A percentile compares a stretch with the other conserved stretches of the same genome.
These are phyloP conservation scores for Sebastes elongatus DNA, from an alignment of 2,797 vertebrate genomes.

Conservation along the genomic window DNA sequence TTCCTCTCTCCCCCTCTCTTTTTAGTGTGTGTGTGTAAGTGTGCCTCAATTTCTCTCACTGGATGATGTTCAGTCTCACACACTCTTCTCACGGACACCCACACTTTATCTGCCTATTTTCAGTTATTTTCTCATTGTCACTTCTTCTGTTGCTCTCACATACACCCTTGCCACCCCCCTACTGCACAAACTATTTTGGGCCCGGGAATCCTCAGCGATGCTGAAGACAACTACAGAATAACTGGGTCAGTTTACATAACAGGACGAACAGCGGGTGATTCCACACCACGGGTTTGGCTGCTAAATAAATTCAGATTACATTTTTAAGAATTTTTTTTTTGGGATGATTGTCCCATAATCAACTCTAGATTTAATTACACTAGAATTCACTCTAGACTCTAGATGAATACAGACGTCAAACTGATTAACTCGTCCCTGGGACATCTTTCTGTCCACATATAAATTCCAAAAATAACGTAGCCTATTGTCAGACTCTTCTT, in stretches of 20 bases:
- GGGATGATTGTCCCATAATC: background rate
- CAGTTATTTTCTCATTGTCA: background rate
- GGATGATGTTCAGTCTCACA: background rate
- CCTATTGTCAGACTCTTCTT: background rate
- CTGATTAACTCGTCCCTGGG: background rate
- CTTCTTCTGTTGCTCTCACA: background rate
- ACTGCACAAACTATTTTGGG: background rate
- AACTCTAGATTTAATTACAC: background rate
- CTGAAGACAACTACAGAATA: background rate
- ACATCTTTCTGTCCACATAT: background rate
- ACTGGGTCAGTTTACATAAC: conserved; percentile 1
- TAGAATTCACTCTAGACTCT: too few species aligned
- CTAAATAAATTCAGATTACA: background rate
- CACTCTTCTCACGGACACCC: background rate
- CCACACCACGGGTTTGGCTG: background rate
- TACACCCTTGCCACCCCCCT: background rate
- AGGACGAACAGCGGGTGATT: background rate
- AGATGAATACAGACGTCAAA: too few species aligned
- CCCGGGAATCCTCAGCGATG: background rate
- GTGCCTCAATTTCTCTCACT: background rate
- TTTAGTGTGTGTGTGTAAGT: background rate
- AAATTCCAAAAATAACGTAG: background rate
- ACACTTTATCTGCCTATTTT: background rate
- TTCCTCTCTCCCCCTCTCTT: background rate
- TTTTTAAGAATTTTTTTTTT: background rate